These are phyloP conservation scores for Axea sp. DNA, from an alignment of 2,888 invertebrate species.

Conservation along the genomic window DNA sequence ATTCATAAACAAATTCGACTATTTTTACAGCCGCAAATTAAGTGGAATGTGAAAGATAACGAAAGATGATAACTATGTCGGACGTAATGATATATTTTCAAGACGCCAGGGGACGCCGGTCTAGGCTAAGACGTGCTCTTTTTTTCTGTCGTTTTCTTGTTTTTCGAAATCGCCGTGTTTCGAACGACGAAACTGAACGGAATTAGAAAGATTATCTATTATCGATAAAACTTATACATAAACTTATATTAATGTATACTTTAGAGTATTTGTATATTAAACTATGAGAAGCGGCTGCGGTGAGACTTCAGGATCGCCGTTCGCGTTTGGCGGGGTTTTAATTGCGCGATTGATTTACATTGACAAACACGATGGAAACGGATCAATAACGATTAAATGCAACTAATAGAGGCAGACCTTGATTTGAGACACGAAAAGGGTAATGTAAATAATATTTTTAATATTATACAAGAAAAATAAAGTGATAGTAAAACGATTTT, in stretches of 20 bases:
- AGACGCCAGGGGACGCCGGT: slow-evolving; percentile 35
- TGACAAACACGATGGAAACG: not conserved
- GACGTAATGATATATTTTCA: slow-evolving; percentile 51
- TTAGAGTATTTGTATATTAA: slow-evolving; percentile 60
- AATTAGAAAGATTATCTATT: slow-evolving; percentile 53
- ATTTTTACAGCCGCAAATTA: slow-evolving; percentile 44
- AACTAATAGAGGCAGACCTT: slow-evolving; percentile 55
- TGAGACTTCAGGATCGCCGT: too few relatives aligned
- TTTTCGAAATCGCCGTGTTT: too few relatives aligned
- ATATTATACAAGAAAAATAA: slow-evolving; percentile 61
- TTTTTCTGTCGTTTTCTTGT: not conserved
- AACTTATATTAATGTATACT: slow-evolving; percentile 61
- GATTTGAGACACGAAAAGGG: slow-evolving; percentile 58
- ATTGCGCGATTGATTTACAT: slow-evolving; percentile 27
- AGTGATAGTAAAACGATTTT: slow-evolving; percentile 62
- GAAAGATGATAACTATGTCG: too few relatives aligned
- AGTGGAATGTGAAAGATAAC: too few relatives aligned
- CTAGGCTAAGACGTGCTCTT: slow-evolving; percentile 45
- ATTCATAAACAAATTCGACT: slow-evolving; percentile 26
- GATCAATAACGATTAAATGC: slow-evolving; percentile 26
- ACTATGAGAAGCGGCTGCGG: too few relatives aligned
- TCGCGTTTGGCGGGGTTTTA: slow-evolving; percentile 33
- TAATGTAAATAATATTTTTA: slow-evolving; percentile 62
- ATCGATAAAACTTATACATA: slow-evolving; percentile 59
- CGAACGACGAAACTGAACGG: slow-evolving; percentile 24